phyloP scores from a whole-genome alignment of 2,888 invertebrate species.

The Oscheius myriophilus region DNA sequence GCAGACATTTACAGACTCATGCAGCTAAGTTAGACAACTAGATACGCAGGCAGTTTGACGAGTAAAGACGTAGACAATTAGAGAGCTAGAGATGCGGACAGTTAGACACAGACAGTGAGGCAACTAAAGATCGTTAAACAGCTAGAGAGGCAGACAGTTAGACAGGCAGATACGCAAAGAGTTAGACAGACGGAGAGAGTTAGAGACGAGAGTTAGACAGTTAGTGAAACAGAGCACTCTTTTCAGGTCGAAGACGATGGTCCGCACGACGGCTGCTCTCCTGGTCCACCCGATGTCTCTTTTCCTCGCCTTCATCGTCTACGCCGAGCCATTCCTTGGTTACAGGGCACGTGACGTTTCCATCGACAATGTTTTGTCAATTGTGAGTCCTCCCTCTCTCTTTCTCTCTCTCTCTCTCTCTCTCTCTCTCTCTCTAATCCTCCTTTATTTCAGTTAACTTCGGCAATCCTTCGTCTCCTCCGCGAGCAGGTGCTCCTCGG shows the following conservation, averaged over 20 bases:
- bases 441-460: conserved; percentile 5
- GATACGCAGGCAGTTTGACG: too few relatives aligned
- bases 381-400: background rate
- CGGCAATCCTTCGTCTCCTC: conserved; percentile 16
- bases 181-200: too few relatives aligned
- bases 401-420: background rate
- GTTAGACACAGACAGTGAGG: too few relatives aligned
- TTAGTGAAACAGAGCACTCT: too few relatives aligned
- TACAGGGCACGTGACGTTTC: conserved; percentile 11
- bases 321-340: conserved; percentile 7
- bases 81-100: too few relatives aligned
- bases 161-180: too few relatives aligned
- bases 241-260: background rate
- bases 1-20: too few relatives aligned
- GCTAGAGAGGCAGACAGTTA: too few relatives aligned
- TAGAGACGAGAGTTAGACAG: background rate
- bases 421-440: background rate
- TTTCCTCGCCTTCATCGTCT: conserved; percentile 3
- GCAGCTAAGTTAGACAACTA: too few relatives aligned
- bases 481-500: conserved; percentile 36
- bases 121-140: too few relatives aligned
- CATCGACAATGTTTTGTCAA: background rate
- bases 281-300: conserved; percentile 24
- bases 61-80: too few relatives aligned
- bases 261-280: background rate